Conservation (phyloP, 1,140 invertebrate genomes). For the Tetraneura akinire region DNA sequence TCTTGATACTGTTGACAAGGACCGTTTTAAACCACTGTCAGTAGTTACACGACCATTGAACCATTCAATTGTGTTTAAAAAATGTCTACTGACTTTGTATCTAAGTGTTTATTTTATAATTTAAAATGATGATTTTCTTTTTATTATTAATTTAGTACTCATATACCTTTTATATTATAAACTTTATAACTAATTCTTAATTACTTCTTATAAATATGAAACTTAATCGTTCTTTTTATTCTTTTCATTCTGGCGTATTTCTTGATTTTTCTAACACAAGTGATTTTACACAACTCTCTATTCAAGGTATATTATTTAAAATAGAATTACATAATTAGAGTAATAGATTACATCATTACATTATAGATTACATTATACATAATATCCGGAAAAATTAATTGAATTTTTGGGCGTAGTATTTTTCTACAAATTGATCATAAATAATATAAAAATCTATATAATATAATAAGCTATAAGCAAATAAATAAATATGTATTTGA, state of each 20-base stretch:
- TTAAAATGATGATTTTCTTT: background rate
- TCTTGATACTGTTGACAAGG: background rate
- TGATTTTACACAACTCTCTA: background rate
- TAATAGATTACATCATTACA: background rate
- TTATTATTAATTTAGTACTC: background rate
- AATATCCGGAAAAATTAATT: too few species aligned
- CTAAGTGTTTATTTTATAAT: background rate
- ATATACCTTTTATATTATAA: too few species aligned
- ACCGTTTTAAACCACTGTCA: slow-evolving; percentile 2
- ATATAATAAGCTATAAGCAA: too few species aligned
- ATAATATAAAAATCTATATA: too few species aligned
- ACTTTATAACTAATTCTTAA: background rate
- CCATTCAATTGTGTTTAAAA: background rate
- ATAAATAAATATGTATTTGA: too few species aligned
- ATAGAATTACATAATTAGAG: too few species aligned
- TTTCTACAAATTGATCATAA: too few species aligned
- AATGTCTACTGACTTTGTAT: background rate
- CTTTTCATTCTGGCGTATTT: slow-evolving; percentile 38
- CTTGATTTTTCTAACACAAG: slow-evolving; percentile 10
- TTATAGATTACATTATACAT: too few species aligned
- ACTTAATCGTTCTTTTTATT: slow-evolving; percentile 22
- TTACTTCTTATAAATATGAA: slow-evolving; percentile 30
- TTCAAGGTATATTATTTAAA: slow-evolving; percentile 11
- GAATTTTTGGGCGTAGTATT: too few species aligned
- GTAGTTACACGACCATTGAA: background rate